These are phyloP conservation scores for Scarus forsteni DNA, from an alignment of 2,797 vertebrate species.

Conservation along the genomic window DNA sequence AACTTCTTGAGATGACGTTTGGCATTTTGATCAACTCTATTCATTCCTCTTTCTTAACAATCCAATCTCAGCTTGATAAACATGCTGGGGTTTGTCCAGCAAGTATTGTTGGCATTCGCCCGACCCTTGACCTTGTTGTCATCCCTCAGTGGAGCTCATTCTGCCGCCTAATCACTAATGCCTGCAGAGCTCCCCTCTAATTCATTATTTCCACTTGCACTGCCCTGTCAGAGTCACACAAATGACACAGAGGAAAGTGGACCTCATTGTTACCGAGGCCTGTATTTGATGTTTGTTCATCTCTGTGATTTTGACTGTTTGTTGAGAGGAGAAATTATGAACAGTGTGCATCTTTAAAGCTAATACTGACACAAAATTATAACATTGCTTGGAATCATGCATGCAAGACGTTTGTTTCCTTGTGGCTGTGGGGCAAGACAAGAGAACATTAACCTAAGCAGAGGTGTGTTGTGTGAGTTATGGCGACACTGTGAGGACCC, in stretches of 20 bases:
- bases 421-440: background rate
- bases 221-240: slow-evolving; percentile 71
- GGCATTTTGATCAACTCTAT: slow-evolving; percentile 9
- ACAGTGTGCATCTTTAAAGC: background rate
- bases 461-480: slow-evolving; percentile 69
- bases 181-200: slow-evolving; percentile 79
- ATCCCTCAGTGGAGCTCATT: slow-evolving; percentile 73
- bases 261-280: slow-evolving; percentile 59
- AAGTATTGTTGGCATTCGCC: slow-evolving; percentile 77
- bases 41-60: slow-evolving; percentile 17
- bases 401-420: slow-evolving; percentile 22
- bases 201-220: slow-evolving; percentile 80
- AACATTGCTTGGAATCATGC: background rate
- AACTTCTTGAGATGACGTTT: slow-evolving; percentile 1
- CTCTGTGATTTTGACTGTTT: slow-evolving; percentile 50
- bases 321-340: slow-evolving; percentile 24
- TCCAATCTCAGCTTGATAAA: slow-evolving; percentile 59
- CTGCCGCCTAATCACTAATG: slow-evolving; percentile 84
- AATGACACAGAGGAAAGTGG: slow-evolving; percentile 66
- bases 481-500: slow-evolving; percentile 70
- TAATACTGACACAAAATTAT: background rate
- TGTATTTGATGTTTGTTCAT: slow-evolving; percentile 65
- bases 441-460: slow-evolving; percentile 61
- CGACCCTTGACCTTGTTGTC: slow-evolving; percentile 75
- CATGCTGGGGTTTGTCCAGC: slow-evolving; percentile 70